These are phyloP conservation scores for Onthophagus taurus DNA, from an alignment of 1,140 invertebrate genomes.

Conservation along the genomic window DNA sequence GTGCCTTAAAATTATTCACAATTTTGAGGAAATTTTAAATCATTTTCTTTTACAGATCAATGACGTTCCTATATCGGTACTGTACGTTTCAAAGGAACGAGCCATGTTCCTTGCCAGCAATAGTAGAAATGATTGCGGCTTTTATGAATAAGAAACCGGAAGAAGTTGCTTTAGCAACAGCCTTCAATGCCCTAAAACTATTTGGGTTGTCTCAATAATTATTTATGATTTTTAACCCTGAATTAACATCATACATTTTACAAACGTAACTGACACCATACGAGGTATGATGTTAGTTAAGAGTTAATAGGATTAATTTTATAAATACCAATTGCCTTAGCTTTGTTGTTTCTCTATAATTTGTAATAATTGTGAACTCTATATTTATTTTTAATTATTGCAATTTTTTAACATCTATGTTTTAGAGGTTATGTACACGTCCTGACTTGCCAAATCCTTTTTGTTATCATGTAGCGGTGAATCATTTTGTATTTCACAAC, in stretches of 20 bases:
- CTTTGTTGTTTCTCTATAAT: too few relatives aligned
- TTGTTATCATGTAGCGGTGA: too few relatives aligned
- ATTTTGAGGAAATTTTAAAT: too few relatives aligned
- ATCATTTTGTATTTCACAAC: too few relatives aligned
- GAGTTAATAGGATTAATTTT: neutral
- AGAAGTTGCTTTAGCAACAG: constrained; percentile 84
- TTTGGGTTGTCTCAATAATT: constrained; percentile 74
- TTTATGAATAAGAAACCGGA: constrained; percentile 79
- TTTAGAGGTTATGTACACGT: too few relatives aligned
- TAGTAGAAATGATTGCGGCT: constrained; percentile 88
- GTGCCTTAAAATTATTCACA: too few relatives aligned
- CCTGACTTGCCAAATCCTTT: too few relatives aligned
- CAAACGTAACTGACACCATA: neutral
- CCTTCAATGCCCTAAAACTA: constrained; percentile 86
- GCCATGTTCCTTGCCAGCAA: constrained; percentile 85
- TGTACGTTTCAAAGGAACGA: constrained; percentile 95
- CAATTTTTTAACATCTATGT: too few relatives aligned
- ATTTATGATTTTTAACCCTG: too few relatives aligned
- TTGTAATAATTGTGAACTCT: too few relatives aligned
- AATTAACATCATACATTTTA: neutral
- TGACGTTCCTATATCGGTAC: constrained; percentile 58
- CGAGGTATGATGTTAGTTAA: neutral
- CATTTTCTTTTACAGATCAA: constrained; percentile 42
- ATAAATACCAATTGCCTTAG: too few relatives aligned
- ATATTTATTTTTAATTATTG: too few relatives aligned